Conservation (phyloP, 2,797 vertebrate species). For the Pagetopsis macropterus region DNA sequence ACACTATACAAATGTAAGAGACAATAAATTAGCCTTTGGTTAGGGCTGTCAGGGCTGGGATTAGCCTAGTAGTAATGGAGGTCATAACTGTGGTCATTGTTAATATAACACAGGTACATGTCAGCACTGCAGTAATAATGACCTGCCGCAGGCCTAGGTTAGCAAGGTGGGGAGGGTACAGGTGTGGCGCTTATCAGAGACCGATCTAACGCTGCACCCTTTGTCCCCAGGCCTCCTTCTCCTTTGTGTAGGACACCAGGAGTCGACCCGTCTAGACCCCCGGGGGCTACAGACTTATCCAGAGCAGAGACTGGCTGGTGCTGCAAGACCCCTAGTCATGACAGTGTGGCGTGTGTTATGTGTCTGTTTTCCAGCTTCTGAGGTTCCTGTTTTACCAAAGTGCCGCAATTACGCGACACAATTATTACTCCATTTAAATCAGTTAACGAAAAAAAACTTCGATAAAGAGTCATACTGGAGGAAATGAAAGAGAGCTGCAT, state of each 20-base stretch:
- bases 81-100: slow-evolving; percentile 24
- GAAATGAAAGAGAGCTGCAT: too few relatives aligned
- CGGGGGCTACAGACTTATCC: slow-evolving; percentile 53
- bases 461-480: too few relatives aligned
- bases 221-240: slow-evolving; percentile 39
- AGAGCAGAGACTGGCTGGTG: slow-evolving; percentile 54
- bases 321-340: slow-evolving; percentile 34
- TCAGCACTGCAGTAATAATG: slow-evolving; percentile 12
- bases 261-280: slow-evolving; percentile 72
- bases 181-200: slow-evolving; percentile 47
- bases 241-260: slow-evolving; percentile 47
- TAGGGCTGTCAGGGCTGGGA: background rate
- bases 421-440: slow-evolving; percentile 15
- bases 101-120: slow-evolving; percentile 15
- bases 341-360: slow-evolving; percentile 20
- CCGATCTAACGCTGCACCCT: slow-evolving; percentile 29
- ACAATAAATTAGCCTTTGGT: background rate
- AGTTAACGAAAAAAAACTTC: too few relatives aligned
- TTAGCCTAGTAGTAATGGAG: slow-evolving; percentile 18
- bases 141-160: slow-evolving; percentile 21
- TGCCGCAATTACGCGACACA: slow-evolving; percentile 15
- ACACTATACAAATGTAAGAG: slow-evolving; percentile 24
- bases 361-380: background rate
- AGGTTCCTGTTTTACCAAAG: background rate
- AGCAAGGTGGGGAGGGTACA: slow-evolving; percentile 33